Evolutionary conservation across 2,113 vertebrate species (phyloP).

Genomic region (Gopherus evgoodei): DNA sequence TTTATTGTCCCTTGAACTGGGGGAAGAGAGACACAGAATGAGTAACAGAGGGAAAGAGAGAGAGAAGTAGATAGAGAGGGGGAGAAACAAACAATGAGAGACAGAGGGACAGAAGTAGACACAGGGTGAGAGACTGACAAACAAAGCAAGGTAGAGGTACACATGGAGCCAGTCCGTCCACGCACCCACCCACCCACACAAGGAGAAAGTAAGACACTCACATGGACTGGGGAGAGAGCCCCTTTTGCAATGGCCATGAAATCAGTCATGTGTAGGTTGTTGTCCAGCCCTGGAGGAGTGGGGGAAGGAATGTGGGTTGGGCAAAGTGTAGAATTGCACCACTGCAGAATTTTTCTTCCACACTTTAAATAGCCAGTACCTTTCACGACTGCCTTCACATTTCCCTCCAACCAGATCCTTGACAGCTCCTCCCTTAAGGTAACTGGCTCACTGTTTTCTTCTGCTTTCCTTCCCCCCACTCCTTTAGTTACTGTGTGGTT

Average conservation of each 20-base stretch:
- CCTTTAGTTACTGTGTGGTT: background rate
- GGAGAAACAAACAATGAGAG: background rate
- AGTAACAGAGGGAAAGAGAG: background rate
- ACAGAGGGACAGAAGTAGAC: background rate
- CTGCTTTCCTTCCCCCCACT: background rate
- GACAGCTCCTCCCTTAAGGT: constrained; percentile 71
- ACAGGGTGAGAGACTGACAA: background rate
- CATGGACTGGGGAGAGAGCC: background rate
- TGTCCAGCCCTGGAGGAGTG: constrained; percentile 67
- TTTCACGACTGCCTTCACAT: constrained; percentile 50
- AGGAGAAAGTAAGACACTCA: rapidly evolving
- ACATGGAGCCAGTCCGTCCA: background rate
- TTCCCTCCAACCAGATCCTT: constrained; percentile 25
- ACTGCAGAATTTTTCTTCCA: constrained; percentile 67
- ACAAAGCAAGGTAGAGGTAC: background rate
- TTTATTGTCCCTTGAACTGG: background rate
- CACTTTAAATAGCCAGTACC: constrained; percentile 84
- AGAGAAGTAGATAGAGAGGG: background rate
- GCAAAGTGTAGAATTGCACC: constrained; percentile 87
- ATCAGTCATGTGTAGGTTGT: constrained; percentile 69
- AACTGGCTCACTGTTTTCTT: constrained; percentile 17
- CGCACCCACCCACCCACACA: no score
- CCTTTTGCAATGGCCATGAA: constrained; percentile 53
- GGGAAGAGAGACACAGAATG: background rate
- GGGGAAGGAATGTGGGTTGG: constrained; percentile 83